Conservation (phyloP, 1,140 invertebrate species). For the Potamilus streckersoni region DNA sequence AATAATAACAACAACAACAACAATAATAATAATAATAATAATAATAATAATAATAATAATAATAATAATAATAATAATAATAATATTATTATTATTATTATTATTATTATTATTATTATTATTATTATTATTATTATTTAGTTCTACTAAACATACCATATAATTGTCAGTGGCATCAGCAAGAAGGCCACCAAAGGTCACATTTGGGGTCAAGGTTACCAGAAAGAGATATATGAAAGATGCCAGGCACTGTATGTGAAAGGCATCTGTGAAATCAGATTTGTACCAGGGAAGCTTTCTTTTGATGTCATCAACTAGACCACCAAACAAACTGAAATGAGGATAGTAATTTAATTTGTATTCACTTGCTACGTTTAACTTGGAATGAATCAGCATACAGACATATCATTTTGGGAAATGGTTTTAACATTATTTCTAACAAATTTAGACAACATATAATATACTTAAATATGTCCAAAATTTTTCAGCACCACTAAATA, state of each 20-base stretch:
- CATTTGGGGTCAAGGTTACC: conserved; percentile 97
- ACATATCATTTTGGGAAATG: conserved; percentile 7
- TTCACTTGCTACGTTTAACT: neutral
- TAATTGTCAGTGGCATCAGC: conserved; percentile 95
- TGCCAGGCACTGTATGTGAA: conserved; percentile 94
- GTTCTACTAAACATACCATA: conserved; percentile 74
- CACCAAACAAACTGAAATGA: conserved; percentile 78
- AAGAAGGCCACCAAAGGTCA: conserved; percentile 95
- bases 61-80: too few species aligned
- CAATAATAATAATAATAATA: too few species aligned
- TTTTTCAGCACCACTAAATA: too few species aligned
- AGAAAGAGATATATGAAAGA: conserved; percentile 99
- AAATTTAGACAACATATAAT: too few species aligned
- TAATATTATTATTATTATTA: too few species aligned
- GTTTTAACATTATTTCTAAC: neutral
- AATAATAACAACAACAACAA: too few species aligned
- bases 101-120: too few species aligned
- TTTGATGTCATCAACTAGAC: conserved; percentile 90
- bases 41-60: too few species aligned
- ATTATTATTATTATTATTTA: neutral
- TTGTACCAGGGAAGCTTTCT: conserved; percentile 87
- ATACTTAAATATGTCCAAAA: too few species aligned
- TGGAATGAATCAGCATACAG: neutral
- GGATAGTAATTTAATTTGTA: neutral
- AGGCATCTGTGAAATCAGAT: conserved; percentile 81